Base-by-base conservation (phyloP, 2,797 vertebrate genomes). In the Clarias fuscus region DNA sequence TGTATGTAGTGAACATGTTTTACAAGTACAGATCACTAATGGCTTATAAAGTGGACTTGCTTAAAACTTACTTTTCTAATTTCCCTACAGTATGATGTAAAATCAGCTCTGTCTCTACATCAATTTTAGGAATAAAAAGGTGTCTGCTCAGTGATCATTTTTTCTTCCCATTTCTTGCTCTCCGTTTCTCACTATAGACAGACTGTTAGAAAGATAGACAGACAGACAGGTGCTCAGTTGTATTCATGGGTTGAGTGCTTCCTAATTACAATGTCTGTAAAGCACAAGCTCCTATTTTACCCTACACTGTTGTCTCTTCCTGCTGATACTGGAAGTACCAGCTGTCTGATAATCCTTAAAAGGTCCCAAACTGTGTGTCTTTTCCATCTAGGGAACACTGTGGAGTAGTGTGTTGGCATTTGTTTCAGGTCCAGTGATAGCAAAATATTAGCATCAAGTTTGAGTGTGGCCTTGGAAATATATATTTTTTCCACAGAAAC, bases 301-400 rank as follows among this genome's bases (percentile, higher is more conserved):
- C 18, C 53, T 77, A 33, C 8, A 5, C 56, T 22, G 30, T 22
- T 56, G 53, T 61, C 20, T 37, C 76, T 22, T 78, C 56, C 58
- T 13, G 40, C 40, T 10, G 5, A 40, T 82, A 65, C 37, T 67
- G 24, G 40, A 82, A 67, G 64, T 13, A 2, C n/a, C n/a, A 27
- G 40, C 11, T 82, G 48, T 22, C 22, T 83, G 68, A 72, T 72
- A 40, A 72, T 33, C 53, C 67, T 83, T 71, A 58, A 71, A 70
- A 33, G 20, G 27, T 78, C 18, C 27, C 27, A 7, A 77, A 22
- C 82, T 61, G 68, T 40, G 30, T 61, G 30, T 61, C 5, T 73
- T 83, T 72, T 61, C 68, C 53, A 68, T 70, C 18, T 33, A 70
- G 43, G 27, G 65, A 70, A 56, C 58, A 62, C 6, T 40, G 11